Evolutionary conservation across 2,113 vertebrate species (phyloP), one percentile per base, ranked within the genome.

Genomic region (Eonycteris spelaea): DNA sequence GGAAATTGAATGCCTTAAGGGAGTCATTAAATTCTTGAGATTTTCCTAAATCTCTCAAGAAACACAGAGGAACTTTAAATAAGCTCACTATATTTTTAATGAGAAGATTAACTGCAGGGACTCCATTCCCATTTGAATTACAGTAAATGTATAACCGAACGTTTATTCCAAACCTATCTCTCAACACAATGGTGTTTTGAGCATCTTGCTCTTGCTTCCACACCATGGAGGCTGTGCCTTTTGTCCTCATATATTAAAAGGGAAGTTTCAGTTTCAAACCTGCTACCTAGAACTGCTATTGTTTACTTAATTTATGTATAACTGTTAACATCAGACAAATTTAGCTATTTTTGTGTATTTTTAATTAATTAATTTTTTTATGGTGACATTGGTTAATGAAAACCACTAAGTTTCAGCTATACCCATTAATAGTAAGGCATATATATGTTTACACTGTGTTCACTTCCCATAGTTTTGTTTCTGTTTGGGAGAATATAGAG

Each of bases 21-120:
- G 91, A 82, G 0, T 3, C 70, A 75, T 85, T 94, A 96, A n/a
- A 12, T 94, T 73, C 57, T 71, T 92, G 26, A 70, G 45, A 55
- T 4, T 90, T 90, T 84, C n/a, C 12, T 35, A 87, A 87, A 30
- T 90, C 84, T 83, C 90, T 74, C 40, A 78, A 51, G 93, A 85
- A 91, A 59, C 55, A 26, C 1, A 26, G 13, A 86, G 26, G 12
- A 59, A 79, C 4, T 93, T 78, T 74, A 74, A 74, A 87, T n/a
- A 22, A 7, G 22, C 35, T 65, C 45, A 77, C 59, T 40, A 65
- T 21, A 7, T 0, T 71, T 92, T 71, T 55, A 38, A 55, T 82
- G 24, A 82, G 38, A 63, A 74, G 16, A 28, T 35, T 59, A 55
- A 33, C 55, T 73, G 74, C 6, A 63, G 79, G 57, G 93, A 90